Evolutionary conservation across 2,888 invertebrate genomes (phyloP).

Genomic region (Morpho deidamia): DNA sequence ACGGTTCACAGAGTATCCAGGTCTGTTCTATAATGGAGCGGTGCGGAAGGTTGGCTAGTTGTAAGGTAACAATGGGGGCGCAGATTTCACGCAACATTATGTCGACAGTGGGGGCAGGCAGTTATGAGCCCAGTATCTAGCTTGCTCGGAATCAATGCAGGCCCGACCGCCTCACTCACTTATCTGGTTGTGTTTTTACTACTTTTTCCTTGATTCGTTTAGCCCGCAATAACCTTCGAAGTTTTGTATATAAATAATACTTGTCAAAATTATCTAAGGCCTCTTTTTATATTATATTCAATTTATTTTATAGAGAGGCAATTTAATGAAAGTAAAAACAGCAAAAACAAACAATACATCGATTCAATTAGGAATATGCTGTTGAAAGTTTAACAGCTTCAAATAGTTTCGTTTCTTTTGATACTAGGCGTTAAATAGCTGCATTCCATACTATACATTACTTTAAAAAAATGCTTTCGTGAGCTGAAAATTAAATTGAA

Average conservation of each 20-base stretch:
- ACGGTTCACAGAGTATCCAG: constrained; percentile 48
- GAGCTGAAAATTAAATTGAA: too few relatives aligned
- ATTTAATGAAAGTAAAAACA: too few relatives aligned
- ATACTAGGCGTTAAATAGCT: too few relatives aligned
- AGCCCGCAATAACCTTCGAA: constrained; percentile 9
- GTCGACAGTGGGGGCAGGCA: constrained; percentile 32
- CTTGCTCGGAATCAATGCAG: constrained; percentile 65
- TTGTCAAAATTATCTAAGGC: constrained; percentile 16
- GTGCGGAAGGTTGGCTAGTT: constrained; percentile 43
- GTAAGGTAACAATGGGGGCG: constrained; percentile 61
- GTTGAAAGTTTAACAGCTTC: too few relatives aligned
- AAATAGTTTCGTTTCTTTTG: too few relatives aligned
- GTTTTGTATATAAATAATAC: constrained; percentile 18
- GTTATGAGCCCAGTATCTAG: constrained; percentile 33
- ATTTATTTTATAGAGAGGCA: too few relatives aligned
- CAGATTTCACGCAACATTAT: constrained; percentile 75
- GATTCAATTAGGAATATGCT: too few relatives aligned
- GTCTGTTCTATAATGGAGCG: constrained; percentile 44
- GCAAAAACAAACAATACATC: too few relatives aligned
- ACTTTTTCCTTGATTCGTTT: constrained; percentile 14
- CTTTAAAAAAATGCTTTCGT: too few relatives aligned
- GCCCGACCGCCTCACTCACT: constrained; percentile 39
- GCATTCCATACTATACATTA: too few relatives aligned
- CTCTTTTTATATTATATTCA: too few relatives aligned
- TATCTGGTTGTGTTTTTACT: constrained; percentile 17